Conservation (phyloP, 2,797 vertebrate genomes). For the Geotrypetes seraphini region DNA sequence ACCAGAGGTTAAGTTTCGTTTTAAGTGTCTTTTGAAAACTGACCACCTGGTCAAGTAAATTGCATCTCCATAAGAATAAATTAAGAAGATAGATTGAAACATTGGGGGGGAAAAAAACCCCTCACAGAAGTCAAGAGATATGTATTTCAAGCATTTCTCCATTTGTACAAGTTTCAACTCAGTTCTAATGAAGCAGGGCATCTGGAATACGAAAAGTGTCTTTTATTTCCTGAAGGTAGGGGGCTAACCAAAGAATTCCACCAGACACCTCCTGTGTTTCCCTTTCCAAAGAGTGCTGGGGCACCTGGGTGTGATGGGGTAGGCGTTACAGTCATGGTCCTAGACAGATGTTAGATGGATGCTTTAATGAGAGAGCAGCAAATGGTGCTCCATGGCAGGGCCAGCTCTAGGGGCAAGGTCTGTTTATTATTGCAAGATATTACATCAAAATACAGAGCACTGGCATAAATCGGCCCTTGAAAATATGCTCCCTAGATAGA, state of each 20-base stretch:
- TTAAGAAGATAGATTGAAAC: too few species aligned
- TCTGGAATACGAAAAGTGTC: too few species aligned
- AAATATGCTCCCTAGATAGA: too few species aligned
- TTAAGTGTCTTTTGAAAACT: too few species aligned
- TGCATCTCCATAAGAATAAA: too few species aligned
- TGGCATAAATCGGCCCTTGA: not conserved
- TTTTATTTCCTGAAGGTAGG: not conserved
- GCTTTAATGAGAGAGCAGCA: not conserved
- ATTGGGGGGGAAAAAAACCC: too few species aligned
- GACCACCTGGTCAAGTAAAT: too few species aligned
- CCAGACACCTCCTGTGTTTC: not conserved
- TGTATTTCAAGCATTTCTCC: too few species aligned
- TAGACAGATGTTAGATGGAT: not conserved
- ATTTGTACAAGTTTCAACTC: too few species aligned
- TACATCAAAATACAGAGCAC: not conserved
- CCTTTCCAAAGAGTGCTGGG: conserved; percentile 24
- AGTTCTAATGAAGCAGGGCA: too few species aligned
- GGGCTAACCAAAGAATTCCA: not conserved
- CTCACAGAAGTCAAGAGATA: too few species aligned
- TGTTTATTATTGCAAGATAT: not conserved
- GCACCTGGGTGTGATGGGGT: not conserved
- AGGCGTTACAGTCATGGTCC: not conserved
- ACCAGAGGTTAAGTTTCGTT: too few species aligned
- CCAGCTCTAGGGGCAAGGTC: not conserved
- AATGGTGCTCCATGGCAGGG: not conserved